Conservation (phyloP, 2,797 vertebrate genomes). For the Neosilurus mollespiculum region DNA sequence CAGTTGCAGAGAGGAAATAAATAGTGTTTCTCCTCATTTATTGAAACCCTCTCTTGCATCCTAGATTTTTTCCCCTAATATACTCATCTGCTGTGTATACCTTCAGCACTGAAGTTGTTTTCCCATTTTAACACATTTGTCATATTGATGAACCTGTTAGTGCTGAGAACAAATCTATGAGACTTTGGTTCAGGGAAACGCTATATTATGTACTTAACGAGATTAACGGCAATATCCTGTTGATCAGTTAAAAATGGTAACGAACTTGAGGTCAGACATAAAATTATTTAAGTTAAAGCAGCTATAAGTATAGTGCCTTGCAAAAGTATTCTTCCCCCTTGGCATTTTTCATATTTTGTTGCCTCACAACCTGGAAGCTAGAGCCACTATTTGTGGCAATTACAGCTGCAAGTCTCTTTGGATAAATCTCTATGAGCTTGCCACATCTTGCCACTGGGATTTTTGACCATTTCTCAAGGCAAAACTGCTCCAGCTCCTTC, state of each 20-base stretch:
- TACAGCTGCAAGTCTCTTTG: too few relatives aligned
- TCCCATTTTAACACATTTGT: neutral
- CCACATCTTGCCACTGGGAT: too few relatives aligned
- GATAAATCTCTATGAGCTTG: too few relatives aligned
- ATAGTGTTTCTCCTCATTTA: neutral
- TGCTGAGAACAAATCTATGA: neutral
- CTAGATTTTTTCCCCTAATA: neutral
- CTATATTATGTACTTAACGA: neutral
- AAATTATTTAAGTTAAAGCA: neutral
- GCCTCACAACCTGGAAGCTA: too few relatives aligned
- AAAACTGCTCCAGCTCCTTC: too few relatives aligned
- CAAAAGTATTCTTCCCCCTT: too few relatives aligned
- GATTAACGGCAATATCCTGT: neutral
- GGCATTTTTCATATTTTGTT: too few relatives aligned
- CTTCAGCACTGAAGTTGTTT: neutral
- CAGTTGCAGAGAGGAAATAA: neutral
- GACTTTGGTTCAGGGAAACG: neutral
- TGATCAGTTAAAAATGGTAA: neutral
- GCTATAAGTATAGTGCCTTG: too few relatives aligned
- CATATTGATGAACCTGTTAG: neutral
- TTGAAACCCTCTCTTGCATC: neutral
- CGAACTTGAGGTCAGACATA: constrained; percentile 1
- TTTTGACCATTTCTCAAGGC: too few relatives aligned
- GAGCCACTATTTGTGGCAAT: too few relatives aligned
- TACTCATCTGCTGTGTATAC: neutral